Conservation (phyloP, 1,140 invertebrate species). For the Drosophila nigromelanica region DNA sequence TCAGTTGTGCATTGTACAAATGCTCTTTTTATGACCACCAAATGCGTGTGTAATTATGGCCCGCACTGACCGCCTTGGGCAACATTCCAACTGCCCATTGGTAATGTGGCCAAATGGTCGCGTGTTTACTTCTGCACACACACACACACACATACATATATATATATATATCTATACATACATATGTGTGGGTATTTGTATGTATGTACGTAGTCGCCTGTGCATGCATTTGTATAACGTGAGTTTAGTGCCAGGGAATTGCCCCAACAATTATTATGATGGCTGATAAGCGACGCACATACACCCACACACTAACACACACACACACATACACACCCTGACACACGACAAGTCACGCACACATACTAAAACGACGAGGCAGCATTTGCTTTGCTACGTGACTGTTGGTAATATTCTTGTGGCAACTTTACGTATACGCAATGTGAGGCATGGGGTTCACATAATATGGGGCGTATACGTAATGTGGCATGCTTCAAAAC, state of each 20-base stretch:
- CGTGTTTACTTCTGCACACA: constrained; percentile 22
- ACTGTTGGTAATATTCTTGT: constrained; percentile 66
- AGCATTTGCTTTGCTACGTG: constrained; percentile 71
- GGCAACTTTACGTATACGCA: constrained; percentile 57
- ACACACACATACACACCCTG: not conserved
- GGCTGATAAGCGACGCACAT: constrained; percentile 57
- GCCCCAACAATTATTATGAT: constrained; percentile 75
- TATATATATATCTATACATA: not conserved
- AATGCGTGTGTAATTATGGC: constrained; percentile 56
- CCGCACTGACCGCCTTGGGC: constrained; percentile 35
- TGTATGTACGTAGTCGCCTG: constrained; percentile 5
- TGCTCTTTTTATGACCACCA: constrained; percentile 51
- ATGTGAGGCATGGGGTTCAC: constrained; percentile 25
- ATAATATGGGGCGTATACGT: constrained; percentile 39
- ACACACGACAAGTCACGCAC: constrained; percentile 45
- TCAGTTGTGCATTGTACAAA: constrained; percentile 35
- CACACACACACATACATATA: not conserved
- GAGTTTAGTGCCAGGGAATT: constrained; percentile 64
- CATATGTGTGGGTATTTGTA: not conserved
- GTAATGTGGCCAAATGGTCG: constrained; percentile 40
- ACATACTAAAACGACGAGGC: constrained; percentile 39
- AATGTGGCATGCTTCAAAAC: constrained; percentile 44
- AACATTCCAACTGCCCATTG: constrained; percentile 43
- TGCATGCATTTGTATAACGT: constrained; percentile 27
- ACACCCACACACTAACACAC: constrained; percentile 6